Percentiles rank a stretch among this genome's conserved stretches.
phyloP scores from a whole-genome alignment of 1,140 invertebrate genomes.

The Trichogramma pretiosum region DNA sequence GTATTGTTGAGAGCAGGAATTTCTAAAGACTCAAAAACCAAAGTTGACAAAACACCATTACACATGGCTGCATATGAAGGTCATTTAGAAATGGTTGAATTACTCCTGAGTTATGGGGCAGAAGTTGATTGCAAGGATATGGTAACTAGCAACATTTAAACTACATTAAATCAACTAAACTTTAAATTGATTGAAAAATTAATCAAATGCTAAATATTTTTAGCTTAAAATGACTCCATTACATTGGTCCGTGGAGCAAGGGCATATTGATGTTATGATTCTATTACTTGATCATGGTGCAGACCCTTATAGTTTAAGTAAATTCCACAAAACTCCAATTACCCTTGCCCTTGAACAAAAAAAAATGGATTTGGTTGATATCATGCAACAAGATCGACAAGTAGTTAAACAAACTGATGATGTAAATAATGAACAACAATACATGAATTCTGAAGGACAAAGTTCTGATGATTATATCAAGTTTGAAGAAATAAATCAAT shows the following conservation, averaged over 20 bases:
- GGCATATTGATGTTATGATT: slow-evolving; percentile 62
- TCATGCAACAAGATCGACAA: slow-evolving; percentile 47
- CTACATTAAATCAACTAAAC: too few species aligned
- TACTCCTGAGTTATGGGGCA: slow-evolving; percentile 68
- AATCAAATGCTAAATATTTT: slow-evolving; percentile 9
- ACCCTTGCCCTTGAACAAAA: slow-evolving; percentile 63
- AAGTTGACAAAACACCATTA: slow-evolving; percentile 84
- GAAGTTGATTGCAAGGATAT: slow-evolving; percentile 76
- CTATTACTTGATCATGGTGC: slow-evolving; percentile 66
- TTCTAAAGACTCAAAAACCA: slow-evolving; percentile 78
- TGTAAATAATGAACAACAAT: too few species aligned
- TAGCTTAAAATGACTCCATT: slow-evolving; percentile 87
- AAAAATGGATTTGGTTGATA: slow-evolving; percentile 53
- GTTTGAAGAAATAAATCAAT: slow-evolving; percentile 29
- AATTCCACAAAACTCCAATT: slow-evolving; percentile 78
- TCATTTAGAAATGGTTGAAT: slow-evolving; percentile 64
- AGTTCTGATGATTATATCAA: too few species aligned
- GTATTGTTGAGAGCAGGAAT: slow-evolving; percentile 77
- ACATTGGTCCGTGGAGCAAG: slow-evolving; percentile 87
- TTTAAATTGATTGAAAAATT: background rate
- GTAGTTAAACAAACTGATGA: too few species aligned
- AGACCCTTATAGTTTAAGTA: slow-evolving; percentile 57
- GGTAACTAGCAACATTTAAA: too few species aligned
- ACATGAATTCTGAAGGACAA: slow-evolving; percentile 29
- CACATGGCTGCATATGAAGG: slow-evolving; percentile 83